Evolutionary conservation across 2,797 vertebrate species (phyloP), one percentile per base, ranked within the genome.

Genomic region (Scarus forsteni): DNA sequence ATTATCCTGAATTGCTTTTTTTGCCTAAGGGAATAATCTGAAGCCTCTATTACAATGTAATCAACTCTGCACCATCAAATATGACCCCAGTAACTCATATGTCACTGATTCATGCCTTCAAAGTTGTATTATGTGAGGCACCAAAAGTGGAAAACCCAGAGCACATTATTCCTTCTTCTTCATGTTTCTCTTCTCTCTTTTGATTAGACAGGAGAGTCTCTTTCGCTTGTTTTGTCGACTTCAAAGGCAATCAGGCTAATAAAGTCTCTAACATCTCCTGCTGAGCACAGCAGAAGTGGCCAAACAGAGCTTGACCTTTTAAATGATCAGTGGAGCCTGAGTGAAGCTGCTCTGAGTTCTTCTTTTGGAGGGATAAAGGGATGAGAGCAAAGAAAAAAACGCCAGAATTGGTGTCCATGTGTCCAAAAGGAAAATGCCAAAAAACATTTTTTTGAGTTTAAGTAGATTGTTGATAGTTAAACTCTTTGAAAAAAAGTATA

Each of bases 241-340:
- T 88, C 86, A 91, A 90, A 92, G 85, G 61, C 66, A 65, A 85
- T 77, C 70, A 48, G 73, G 59, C 75, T 63, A 78, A 74, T 86
- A 87, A 88, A 86, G 60, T 85, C 10, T 70, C 48, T 15, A 58
- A 27, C 70, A 57, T 56, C 67, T 74, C 83, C 85, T n/a, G 79
- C 78, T 84, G 80, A 79, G 87, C 43, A 13, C 70, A 63, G 70
- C 66, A 75, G 56, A 73, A 79, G 79, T 65, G 77, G 65, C 78
- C 81, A 72, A 83, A 59, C 60, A 77, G 78, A 70, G 49, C 57
- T 6, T 52, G 54, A 73, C 75, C 80, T 53, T 81, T 76, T 48
- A 88, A 79, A 72, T 56, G 57, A 71, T 79, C 53, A 59, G 40
- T 65, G 60, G 68, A 77, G 60, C 54, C 62, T 70, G 40, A 72